Base-by-base conservation (phyloP, 1,140 invertebrate species). In the Diachasmimorpha longicaudata region DNA sequence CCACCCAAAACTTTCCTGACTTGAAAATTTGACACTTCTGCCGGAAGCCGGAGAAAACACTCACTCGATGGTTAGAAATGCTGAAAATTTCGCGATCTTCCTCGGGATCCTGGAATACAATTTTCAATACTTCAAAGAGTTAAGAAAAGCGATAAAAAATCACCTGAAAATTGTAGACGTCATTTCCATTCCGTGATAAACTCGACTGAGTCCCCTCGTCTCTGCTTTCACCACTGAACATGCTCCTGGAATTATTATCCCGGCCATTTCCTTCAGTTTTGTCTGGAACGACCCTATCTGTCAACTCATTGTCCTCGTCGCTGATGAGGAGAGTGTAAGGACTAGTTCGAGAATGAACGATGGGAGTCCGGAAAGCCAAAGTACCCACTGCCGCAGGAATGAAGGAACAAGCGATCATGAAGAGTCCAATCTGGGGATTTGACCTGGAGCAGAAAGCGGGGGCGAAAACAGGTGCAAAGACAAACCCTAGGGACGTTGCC, bases 221-320 rank as follows among this genome's bases (percentile, higher is more conserved):
- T 74, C 19, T 72, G 42, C 58, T 58, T 75, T 80, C 79, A 0
- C 72, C 58, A 37, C 21, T 63, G 31, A 23, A 67, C 21, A 77
- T 48, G 44, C 10, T 55, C 66, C 23, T 42, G 37, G 11, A 16
- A 4, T 66, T 78, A 58, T 63, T 55, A 4, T 23, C 39, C 14
- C 36, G 23, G 13, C 74, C 77, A 11, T 69, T 52, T 19, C 13
- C 6, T 23, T 78, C 69, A 11, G 9, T 42, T 9, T 74, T 70
- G 5, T 79, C 48, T 13, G 74, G 13, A 1, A 75, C 63, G 0
- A 75, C 63, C 25, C 68, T 76, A 23, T 77, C 66, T 4, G 78
- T 77, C 31, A 83, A 72, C 78, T 85, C 86, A 19, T 80, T 83
- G 31, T 86, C 82, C 19, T 87, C 83, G 25, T 87, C 83, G 21